phyloP scores from a whole-genome alignment of 2,797 vertebrate genomes.

The Anguilla obscura region DNA sequence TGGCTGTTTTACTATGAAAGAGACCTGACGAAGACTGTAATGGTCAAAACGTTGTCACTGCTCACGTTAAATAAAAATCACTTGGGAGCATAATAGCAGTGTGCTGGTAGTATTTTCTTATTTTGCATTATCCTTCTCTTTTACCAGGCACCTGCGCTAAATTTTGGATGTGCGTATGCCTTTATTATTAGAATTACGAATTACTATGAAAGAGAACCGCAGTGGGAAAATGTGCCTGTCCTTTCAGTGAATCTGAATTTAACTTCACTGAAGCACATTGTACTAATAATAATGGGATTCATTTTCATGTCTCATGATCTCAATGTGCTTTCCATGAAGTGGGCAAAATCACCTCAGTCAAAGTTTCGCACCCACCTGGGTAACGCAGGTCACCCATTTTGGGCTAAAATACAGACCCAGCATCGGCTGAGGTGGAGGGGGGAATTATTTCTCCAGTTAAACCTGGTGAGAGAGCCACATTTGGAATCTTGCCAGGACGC shows the following conservation, averaged over 20 bases:
- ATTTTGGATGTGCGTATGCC: too few relatives aligned
- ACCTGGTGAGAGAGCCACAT: neutral
- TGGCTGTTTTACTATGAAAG: conserved; percentile 53
- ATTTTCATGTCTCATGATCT: neutral
- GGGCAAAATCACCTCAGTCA: neutral
- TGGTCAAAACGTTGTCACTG: neutral
- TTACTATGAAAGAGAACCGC: neutral
- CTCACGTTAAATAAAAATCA: neutral
- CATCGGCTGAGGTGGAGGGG: neutral
- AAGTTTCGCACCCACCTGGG: neutral
- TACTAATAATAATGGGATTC: neutral
- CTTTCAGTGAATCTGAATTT: neutral
- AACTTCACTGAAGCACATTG: neutral
- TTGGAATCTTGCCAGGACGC: too few relatives aligned
- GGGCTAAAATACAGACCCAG: neutral
- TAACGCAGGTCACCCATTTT: neutral
- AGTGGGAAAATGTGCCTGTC: neutral
- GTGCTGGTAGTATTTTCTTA: too few relatives aligned
- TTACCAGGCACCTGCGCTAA: too few relatives aligned
- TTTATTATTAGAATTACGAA: too few relatives aligned
- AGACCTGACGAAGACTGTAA: conserved; percentile 18
- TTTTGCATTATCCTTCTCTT: too few relatives aligned
- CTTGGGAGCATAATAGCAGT: too few relatives aligned
- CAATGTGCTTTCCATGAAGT: neutral
- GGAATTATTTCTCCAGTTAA: neutral